phyloP scores from a whole-genome alignment of 2,797 vertebrate species.

The Acanthurus lineatus region DNA sequence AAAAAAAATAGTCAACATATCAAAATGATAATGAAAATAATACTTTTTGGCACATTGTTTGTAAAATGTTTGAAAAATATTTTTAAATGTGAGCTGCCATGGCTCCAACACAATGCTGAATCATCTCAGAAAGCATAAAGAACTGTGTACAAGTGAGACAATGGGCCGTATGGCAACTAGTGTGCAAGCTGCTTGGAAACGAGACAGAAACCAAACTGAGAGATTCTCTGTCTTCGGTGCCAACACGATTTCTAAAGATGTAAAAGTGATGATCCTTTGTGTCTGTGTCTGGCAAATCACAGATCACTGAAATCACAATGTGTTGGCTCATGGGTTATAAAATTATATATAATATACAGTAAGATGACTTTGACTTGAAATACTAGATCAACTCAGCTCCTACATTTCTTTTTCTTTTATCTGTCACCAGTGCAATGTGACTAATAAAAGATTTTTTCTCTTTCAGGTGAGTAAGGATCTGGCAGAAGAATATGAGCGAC shows the following conservation, averaged over 20 bases:
- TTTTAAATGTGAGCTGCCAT: background rate
- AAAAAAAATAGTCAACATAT: background rate
- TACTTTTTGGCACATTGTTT: background rate
- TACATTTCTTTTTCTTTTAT: background rate
- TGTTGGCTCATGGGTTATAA: background rate
- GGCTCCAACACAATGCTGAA: background rate
- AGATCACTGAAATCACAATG: background rate
- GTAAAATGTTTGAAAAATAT: background rate
- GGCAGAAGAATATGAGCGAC: constrained; percentile 95
- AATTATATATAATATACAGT: background rate
- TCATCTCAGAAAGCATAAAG: too few species aligned
- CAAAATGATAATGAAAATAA: background rate
- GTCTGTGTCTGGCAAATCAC: background rate
- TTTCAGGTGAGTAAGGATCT: constrained; percentile 95
- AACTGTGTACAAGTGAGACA: too few species aligned
- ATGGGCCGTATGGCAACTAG: too few species aligned
- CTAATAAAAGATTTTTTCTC: background rate
- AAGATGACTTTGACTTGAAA: background rate
- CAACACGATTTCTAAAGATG: constrained; percentile 13
- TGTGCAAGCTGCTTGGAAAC: too few species aligned
- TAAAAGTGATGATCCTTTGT: background rate
- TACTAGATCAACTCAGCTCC: background rate
- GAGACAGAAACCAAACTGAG: background rate
- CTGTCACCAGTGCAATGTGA: background rate
- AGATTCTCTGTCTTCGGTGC: too few species aligned